Percentiles rank a stretch among this genome's conserved stretches.
phyloP scores from a whole-genome alignment of 2,113 vertebrate genomes.

The Elephantulus edwardii region DNA sequence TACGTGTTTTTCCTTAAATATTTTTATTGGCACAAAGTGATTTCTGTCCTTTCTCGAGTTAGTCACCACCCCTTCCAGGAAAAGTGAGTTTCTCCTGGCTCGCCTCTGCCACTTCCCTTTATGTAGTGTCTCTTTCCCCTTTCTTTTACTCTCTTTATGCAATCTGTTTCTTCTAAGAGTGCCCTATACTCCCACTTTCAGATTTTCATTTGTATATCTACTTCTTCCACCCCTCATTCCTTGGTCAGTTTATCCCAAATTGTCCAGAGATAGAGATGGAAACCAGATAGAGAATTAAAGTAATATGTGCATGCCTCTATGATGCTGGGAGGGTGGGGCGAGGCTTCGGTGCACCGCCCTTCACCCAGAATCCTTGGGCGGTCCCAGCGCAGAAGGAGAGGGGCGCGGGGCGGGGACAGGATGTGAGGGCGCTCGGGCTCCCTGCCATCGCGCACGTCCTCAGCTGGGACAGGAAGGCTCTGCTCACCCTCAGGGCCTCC shows the following conservation, averaged over 20 bases:
- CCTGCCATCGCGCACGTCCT: slow-evolving; percentile 70
- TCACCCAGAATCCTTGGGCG: neutral
- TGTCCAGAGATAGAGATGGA: neutral
- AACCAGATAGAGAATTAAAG: neutral
- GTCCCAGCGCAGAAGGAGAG: too few relatives aligned
- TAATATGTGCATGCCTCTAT: fast-evolving
- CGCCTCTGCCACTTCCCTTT: neutral
- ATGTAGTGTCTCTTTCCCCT: neutral
- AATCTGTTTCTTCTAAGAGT: neutral
- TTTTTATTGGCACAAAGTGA: neutral
- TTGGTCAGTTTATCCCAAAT: neutral
- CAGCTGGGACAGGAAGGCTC: neutral
- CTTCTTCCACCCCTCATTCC: neutral
- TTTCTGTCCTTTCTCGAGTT: neutral
- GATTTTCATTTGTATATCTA: neutral
- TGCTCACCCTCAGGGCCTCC: neutral
- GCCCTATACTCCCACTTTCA: fast-evolving
- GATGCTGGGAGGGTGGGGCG: fast-evolving
- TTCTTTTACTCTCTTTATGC: neutral
- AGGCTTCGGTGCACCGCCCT: neutral
- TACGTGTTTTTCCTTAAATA: too few relatives aligned
- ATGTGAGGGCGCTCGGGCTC: neutral
- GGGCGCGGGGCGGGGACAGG: neutral
- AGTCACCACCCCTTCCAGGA: neutral
- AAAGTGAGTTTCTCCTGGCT: neutral